Evolutionary conservation across 1,140 invertebrate genomes (phyloP).

Genomic region (Heterodera carotae): DNA sequence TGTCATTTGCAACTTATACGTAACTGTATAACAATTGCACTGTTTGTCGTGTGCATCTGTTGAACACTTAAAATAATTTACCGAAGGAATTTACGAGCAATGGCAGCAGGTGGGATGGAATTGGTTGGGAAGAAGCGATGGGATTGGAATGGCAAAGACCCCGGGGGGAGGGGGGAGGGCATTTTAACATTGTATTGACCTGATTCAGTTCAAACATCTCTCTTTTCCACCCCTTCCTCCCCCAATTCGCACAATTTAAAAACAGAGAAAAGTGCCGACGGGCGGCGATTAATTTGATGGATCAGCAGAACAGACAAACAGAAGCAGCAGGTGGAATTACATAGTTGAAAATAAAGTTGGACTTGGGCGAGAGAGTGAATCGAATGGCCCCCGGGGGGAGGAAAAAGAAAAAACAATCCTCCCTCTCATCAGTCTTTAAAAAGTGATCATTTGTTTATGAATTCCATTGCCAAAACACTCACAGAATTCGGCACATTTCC

Average conservation of each 20-base stretch:
- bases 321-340: too few relatives aligned
- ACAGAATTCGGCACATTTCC: conserved; percentile 14
- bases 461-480: background rate
- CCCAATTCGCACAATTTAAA: background rate
- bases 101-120: background rate
- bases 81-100: background rate
- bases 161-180: too few relatives aligned
- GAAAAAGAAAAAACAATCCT: background rate
- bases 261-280: background rate
- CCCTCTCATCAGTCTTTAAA: background rate
- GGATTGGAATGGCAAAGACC: too few relatives aligned
- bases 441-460: too few relatives aligned
- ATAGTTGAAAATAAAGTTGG: too few relatives aligned
- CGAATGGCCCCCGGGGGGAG: background rate
- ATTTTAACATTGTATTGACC: background rate
- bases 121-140: too few relatives aligned
- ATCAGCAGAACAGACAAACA: too few relatives aligned
- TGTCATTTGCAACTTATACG: background rate
- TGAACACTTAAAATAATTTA: background rate
- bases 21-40: background rate
- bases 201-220: background rate
- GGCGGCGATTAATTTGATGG: too few relatives aligned
- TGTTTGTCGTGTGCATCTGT: background rate
- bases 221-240: too few relatives aligned
- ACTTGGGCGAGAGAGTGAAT: background rate